Conservation (phyloP, 2,113 vertebrate genomes). For the Xyliphius kryptos region DNA sequence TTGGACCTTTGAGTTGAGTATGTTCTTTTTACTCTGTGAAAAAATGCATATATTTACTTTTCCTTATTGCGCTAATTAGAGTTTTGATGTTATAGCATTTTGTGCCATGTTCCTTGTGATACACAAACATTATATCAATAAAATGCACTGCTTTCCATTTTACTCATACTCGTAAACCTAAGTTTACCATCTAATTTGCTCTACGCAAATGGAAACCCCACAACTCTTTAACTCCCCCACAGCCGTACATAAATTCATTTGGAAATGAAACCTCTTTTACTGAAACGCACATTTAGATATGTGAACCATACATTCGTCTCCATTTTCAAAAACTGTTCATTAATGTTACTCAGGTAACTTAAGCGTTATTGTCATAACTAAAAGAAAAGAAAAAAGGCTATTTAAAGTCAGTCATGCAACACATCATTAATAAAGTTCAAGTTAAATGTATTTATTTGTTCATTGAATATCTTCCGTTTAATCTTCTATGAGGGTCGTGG, state of each 20-base stretch:
- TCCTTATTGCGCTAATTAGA: too few relatives aligned
- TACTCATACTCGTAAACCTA: slow-evolving; percentile 37
- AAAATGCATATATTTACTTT: too few relatives aligned
- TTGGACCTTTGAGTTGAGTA: not conserved
- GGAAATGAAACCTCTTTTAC: slow-evolving; percentile 27
- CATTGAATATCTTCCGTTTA: too few relatives aligned
- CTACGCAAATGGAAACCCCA: slow-evolving; percentile 9
- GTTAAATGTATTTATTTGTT: slow-evolving; percentile 1
- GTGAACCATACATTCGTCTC: not conserved
- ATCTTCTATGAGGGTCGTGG: too few relatives aligned
- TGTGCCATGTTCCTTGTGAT: not conserved
- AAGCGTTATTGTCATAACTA: not conserved
- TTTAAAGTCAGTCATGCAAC: not conserved
- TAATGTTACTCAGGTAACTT: too few relatives aligned
- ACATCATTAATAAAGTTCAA: slow-evolving; percentile 12
- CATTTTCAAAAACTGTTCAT: too few relatives aligned
- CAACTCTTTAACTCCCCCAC: slow-evolving; percentile 19
- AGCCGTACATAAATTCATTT: slow-evolving; percentile 14
- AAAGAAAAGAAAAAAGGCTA: slow-evolving; percentile 4
- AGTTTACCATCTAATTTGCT: slow-evolving; percentile 34
- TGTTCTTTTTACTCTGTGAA: too few relatives aligned
- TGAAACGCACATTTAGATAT: slow-evolving; percentile 27
- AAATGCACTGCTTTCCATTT: slow-evolving; percentile 28
- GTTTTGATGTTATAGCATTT: not conserved
- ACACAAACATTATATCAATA: slow-evolving; percentile 4